Percentiles rank a stretch among this genome's conserved stretches.
Conservation (phyloP, 2,888 invertebrate genomes). For the Aspidiotus destructor region DNA sequence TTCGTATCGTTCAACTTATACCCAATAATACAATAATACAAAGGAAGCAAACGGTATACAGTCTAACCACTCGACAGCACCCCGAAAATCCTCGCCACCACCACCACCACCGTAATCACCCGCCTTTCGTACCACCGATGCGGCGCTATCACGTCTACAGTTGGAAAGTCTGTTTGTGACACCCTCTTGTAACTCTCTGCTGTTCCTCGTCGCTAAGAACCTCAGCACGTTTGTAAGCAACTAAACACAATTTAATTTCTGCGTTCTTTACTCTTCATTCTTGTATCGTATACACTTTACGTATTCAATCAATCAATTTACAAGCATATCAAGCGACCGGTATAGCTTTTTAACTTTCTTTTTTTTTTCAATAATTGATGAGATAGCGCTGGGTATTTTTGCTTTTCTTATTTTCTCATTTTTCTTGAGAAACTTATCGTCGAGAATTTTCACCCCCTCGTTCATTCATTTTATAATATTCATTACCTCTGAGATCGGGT, state of each 20-base stretch:
- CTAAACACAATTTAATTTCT: constrained; percentile 33
- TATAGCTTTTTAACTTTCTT: constrained; percentile 21
- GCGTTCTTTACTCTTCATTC: constrained; percentile 20
- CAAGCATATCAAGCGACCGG: constrained; percentile 10
- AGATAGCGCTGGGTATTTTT: no score
- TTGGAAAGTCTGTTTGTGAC: constrained; percentile 29
- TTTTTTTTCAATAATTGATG: constrained; percentile 9
- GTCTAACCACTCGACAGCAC: constrained; percentile 31
- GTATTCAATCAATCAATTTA: constrained; percentile 33
- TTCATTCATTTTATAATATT: no score
- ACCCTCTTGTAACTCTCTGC: constrained; percentile 29
- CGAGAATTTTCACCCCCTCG: no score
- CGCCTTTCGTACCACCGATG: background rate
- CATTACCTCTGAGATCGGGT: no score
- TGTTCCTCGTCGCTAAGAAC: constrained; percentile 18
- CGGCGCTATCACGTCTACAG: background rate
- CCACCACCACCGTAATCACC: constrained; percentile 10
- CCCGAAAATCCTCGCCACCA: constrained; percentile 29
- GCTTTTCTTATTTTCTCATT: no score
- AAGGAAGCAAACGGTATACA: constrained; percentile 33
- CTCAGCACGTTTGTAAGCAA: constrained; percentile 30
- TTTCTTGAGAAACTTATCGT: no score
- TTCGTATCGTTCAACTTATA: constrained; percentile 33
- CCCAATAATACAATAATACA: constrained; percentile 33
- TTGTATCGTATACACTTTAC: background rate